Percentiles rank a stretch among this genome's conserved stretches.
phyloP scores from a whole-genome alignment of 2,113 vertebrate species.

The Ondatra zibethicus region DNA sequence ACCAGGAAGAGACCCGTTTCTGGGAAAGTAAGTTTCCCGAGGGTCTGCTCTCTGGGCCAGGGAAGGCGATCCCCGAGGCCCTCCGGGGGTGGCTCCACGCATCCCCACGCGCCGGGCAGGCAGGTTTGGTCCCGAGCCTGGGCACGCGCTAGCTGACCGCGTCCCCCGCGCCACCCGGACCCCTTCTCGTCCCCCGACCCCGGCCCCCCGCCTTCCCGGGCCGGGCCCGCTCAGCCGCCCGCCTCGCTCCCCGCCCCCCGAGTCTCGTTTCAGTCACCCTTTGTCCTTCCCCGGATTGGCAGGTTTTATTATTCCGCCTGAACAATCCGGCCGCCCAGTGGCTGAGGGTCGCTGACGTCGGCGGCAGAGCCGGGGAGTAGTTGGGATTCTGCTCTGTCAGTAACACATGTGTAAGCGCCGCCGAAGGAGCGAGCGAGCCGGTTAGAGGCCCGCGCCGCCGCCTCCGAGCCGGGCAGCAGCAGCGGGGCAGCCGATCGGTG shows the following conservation, averaged over 20 bases:
- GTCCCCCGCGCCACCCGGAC: not conserved
- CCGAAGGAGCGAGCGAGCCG: conserved; percentile 74
- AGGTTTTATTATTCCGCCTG: conserved; percentile 92
- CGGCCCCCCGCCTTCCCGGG: conserved; percentile 10
- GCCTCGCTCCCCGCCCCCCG: conserved; percentile 32
- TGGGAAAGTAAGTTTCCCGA: conserved; percentile 67
- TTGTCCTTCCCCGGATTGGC: conserved; percentile 90
- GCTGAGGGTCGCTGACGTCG: conserved; percentile 88
- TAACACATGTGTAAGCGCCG: conserved; percentile 92
- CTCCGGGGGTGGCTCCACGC: not conserved
- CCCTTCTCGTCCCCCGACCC: not conserved
- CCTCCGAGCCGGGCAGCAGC: conserved; percentile 70
- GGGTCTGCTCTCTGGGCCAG: not conserved
- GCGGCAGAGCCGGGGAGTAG: conserved; percentile 87
- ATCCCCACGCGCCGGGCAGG: not conserved
- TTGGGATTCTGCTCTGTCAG: conserved; percentile 94
- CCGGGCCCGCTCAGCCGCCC: conserved; percentile 23
- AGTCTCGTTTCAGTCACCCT: conserved; percentile 81
- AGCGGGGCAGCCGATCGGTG: conserved; percentile 68
- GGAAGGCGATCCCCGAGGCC: not conserved
- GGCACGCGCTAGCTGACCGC: not conserved
- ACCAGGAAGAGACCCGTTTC: conserved; percentile 51
- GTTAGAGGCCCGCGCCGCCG: conserved; percentile 77
- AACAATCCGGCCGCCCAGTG: conserved; percentile 91
- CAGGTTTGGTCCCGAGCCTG: not conserved